Evolutionary conservation across 2,113 vertebrate genomes (phyloP).

Genomic region (Melanotaenia duboulayi): DNA sequence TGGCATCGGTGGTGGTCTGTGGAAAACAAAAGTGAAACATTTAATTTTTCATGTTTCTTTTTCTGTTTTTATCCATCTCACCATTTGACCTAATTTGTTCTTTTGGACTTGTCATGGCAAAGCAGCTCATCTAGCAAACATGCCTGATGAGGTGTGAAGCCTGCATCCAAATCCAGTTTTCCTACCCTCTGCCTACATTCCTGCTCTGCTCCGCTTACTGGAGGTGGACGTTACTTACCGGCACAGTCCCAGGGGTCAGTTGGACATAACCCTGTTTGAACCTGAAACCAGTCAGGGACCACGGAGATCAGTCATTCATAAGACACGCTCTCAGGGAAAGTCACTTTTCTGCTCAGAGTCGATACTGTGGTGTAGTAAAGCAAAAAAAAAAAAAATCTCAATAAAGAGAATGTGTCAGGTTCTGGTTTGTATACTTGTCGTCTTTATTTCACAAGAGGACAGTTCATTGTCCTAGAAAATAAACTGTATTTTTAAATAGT

Average conservation of each 20-base stretch:
- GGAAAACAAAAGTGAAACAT: constrained; percentile 65
- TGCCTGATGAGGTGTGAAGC: constrained; percentile 78
- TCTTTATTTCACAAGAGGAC: constrained; percentile 24
- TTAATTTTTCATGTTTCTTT: constrained; percentile 66
- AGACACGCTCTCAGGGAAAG: constrained; percentile 1
- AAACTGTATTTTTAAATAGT: constrained; percentile 11
- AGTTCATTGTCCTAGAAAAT: constrained; percentile 7
- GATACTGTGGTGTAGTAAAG: neutral
- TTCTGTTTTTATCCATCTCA: constrained; percentile 68
- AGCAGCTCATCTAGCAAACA: constrained; percentile 78
- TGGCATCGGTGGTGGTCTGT: constrained; percentile 48
- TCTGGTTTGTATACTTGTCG: constrained; percentile 2
- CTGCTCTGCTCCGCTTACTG: constrained; percentile 50
- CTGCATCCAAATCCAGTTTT: constrained; percentile 68
- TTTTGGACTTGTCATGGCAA: constrained; percentile 77
- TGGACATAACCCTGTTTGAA: constrained; percentile 35
- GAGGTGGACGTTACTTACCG: constrained; percentile 53
- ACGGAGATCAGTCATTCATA: constrained; percentile 38
- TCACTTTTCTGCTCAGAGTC: neutral
- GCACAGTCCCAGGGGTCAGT: constrained; percentile 54
- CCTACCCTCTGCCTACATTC: constrained; percentile 65
- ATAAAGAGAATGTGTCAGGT: neutral
- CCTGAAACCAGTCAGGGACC: constrained; percentile 52
- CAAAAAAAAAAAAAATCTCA: neutral
- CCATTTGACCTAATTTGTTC: constrained; percentile 80